These are phyloP conservation scores for Parnassius smintheus DNA, from an alignment of 2,888 invertebrate genomes.

Conservation along the genomic window DNA sequence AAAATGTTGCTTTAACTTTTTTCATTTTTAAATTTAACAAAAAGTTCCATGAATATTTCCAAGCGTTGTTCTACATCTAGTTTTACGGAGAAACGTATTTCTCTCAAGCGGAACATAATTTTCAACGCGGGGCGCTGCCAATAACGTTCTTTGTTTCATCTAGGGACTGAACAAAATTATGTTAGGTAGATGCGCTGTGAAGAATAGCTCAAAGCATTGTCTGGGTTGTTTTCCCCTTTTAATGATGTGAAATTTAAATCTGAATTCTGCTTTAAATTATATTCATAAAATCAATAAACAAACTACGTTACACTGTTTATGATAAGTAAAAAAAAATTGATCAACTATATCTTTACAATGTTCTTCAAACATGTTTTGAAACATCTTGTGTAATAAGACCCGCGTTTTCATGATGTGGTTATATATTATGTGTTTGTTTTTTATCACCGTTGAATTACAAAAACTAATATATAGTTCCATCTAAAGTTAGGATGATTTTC, in stretches of 20 bases:
- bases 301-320: too few species aligned
- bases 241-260: slow-evolving; percentile 17
- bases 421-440: too few species aligned
- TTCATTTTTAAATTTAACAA: background rate
- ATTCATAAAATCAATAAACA: background rate
- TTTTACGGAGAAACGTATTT: slow-evolving; percentile 8
- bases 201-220: slow-evolving; percentile 14
- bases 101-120: slow-evolving; percentile 19
- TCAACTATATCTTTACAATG: too few species aligned
- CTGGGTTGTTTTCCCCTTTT: slow-evolving; percentile 9
- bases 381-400: too few species aligned
- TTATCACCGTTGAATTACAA: too few species aligned
- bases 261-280: slow-evolving; percentile 6
- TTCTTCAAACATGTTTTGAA: too few species aligned
- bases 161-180: slow-evolving; percentile 25
- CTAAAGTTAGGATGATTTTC: too few species aligned
- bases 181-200: slow-evolving; percentile 14
- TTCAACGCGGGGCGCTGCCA: slow-evolving; percentile 16
- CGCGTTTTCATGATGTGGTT: too few species aligned
- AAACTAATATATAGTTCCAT: too few species aligned
- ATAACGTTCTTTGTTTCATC: slow-evolving; percentile 26
- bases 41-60: background rate
- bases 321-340: too few species aligned
- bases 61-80: slow-evolving; percentile 8
- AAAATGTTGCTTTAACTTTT: background rate